Evolutionary conservation across 1,140 invertebrate species (phyloP).

Genomic region (Drosophila melanogaster): Release_6_plus_ISO1_MT NT_033779.5:15955001-15955500

Average conservation of each 20-base stretch:
- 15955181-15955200: no score
- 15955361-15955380: background rate
- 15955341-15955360: background rate
- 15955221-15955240: no score
- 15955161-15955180: no score
- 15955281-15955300: no score
- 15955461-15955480: constrained; percentile 22
- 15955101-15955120: constrained; percentile 13
- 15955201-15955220: no score
- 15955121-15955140: constrained; percentile 1
- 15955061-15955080: constrained; percentile 7
- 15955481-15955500: constrained; percentile 30
- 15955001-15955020: constrained; percentile 69
- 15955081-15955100: constrained; percentile 25
- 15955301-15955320: background rate
- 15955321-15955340: background rate
- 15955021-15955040: constrained; percentile 29
- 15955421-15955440: constrained; percentile 36
- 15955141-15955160: background rate
- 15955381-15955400: constrained; percentile 22
- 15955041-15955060: constrained; percentile 38
- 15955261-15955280: no score
- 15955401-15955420: constrained; percentile 13
- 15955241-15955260: no score
- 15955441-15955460: constrained; percentile 39